Evolutionary conservation across 64 coral and sea anemone genomes (phyloP), one percentile per base, ranked within the genome.

Genomic region (Dendrophyllia cribrosa): DNA sequence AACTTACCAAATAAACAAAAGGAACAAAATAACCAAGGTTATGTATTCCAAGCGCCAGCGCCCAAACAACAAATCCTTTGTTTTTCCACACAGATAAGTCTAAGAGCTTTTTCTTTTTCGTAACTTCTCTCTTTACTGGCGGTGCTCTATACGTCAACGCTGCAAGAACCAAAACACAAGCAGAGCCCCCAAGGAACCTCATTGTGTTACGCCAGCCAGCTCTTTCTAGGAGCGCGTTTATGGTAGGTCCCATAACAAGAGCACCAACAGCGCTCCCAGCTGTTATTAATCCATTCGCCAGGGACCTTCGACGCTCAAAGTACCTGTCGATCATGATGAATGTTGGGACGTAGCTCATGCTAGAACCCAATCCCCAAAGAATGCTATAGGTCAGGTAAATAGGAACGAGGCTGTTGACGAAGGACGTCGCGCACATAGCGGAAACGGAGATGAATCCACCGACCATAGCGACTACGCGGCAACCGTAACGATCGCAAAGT

Each of bases 11-110:
- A 22, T 89, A 87, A 11, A 94, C 86, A 16, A 52, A 94, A 22
- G 87, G 86, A 69, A 94, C 80, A 71, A 89, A 94, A 60, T 89
- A 94, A 3, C 92, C 92, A 56, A 94, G 73, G 5, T 89, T 77
- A 5, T 89, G 77, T 13, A 94, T 78, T 5, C 87, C 92, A 24
- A 94, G 76, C 15, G 88, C 92, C 4, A 79, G 51, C 15, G 88
- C 58, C 92, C 92, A 94, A 22, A 89, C 87, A n/a, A 94, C 52
- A 26, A 89, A 94, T n/a, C 76, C 92, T 52, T 94, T 94, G 51
- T 94, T 94, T 55, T 66, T 89, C 77, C 87, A 65, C 16, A 94
- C 78, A 14, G 92, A 84, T 16, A 89, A 74, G 52, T 94, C 92
- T 66, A 94, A 61, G 20, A 53, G 13, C 65, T 94, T 94, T 59